Conservation (phyloP, 1,140 invertebrate species). For the Harlomillsia oculata region DNA sequence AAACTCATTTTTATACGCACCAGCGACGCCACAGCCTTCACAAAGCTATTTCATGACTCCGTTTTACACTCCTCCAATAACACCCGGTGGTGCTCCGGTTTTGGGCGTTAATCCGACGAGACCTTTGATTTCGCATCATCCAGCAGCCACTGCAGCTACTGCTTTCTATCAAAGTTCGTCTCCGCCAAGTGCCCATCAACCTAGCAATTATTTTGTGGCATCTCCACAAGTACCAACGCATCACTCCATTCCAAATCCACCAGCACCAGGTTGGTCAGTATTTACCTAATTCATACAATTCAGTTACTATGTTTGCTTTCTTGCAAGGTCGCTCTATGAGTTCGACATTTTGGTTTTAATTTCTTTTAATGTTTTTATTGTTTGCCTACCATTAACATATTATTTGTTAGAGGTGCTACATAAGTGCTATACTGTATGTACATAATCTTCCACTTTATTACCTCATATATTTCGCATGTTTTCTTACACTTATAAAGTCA, state of each 20-base stretch:
- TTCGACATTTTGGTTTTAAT: too few relatives aligned
- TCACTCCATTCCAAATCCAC: constrained; percentile 27
- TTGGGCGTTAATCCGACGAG: constrained; percentile 17
- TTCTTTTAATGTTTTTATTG: too few relatives aligned
- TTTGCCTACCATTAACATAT: too few relatives aligned
- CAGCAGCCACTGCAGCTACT: constrained; percentile 5
- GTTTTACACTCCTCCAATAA: constrained; percentile 29
- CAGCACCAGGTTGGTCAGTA: constrained; percentile 36
- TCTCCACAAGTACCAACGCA: constrained; percentile 23
- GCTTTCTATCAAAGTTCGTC: constrained; percentile 22
- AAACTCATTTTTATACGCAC: constrained; percentile 28
- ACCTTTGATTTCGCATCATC: constrained; percentile 20
- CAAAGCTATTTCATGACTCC: constrained; percentile 33
- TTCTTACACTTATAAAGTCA: too few relatives aligned
- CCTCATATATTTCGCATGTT: too few relatives aligned
- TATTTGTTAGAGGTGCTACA: too few relatives aligned
- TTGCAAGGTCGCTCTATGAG: too few relatives aligned
- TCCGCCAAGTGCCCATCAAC: constrained; percentile 10
- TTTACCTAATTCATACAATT: constrained; percentile 25
- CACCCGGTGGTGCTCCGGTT: constrained; percentile 21
- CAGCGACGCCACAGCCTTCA: constrained; percentile 21
- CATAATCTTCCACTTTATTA: too few relatives aligned
- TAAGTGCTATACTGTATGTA: too few relatives aligned
- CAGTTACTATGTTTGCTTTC: too few relatives aligned
- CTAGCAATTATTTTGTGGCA: constrained; percentile 20